Percentiles rank a stretch among this genome's conserved stretches.
These are phyloP conservation scores for Pogonognathellus flavescens DNA, from an alignment of 1,140 invertebrate species.

Conservation along the genomic window DNA sequence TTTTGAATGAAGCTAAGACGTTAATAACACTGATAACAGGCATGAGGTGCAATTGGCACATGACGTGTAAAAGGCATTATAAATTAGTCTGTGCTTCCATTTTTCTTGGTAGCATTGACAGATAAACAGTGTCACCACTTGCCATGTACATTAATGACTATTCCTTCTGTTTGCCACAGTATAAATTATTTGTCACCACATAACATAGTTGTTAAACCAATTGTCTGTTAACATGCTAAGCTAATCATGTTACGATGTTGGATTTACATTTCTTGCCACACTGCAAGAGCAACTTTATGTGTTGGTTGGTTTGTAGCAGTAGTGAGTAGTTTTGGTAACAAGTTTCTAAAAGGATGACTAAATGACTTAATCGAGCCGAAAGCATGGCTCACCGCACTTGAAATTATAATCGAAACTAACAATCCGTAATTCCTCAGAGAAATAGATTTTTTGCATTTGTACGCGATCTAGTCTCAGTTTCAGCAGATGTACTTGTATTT, in stretches of 20 bases:
- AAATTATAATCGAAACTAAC: slow-evolving; percentile 28
- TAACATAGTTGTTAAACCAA: slow-evolving; percentile 2
- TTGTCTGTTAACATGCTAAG: background rate
- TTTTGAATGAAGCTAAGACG: too few species aligned
- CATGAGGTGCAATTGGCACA: too few species aligned
- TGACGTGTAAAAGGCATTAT: too few species aligned
- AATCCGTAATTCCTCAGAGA: slow-evolving; percentile 35
- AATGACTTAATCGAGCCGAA: slow-evolving; percentile 32
- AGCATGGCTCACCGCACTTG: slow-evolving; percentile 26
- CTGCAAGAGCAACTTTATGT: background rate
- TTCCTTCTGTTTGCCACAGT: background rate
- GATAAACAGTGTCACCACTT: too few species aligned
- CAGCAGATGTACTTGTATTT: slow-evolving; percentile 7
- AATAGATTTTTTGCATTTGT: slow-evolving; percentile 21
- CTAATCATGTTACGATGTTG: background rate
- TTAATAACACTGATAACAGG: too few species aligned
- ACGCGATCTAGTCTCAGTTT: background rate
- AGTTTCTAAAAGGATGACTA: slow-evolving; percentile 33
- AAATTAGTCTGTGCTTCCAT: background rate
- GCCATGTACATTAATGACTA: too few species aligned
- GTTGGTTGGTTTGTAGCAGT: background rate
- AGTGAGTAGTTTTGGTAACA: background rate
- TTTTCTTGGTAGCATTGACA: background rate
- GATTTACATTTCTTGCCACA: slow-evolving; percentile 2
- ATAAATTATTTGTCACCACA: slow-evolving; percentile 11